These are phyloP conservation scores for Pseudorasbora parva DNA, from an alignment of 2,113 vertebrate genomes.

Conservation along the genomic window DNA sequence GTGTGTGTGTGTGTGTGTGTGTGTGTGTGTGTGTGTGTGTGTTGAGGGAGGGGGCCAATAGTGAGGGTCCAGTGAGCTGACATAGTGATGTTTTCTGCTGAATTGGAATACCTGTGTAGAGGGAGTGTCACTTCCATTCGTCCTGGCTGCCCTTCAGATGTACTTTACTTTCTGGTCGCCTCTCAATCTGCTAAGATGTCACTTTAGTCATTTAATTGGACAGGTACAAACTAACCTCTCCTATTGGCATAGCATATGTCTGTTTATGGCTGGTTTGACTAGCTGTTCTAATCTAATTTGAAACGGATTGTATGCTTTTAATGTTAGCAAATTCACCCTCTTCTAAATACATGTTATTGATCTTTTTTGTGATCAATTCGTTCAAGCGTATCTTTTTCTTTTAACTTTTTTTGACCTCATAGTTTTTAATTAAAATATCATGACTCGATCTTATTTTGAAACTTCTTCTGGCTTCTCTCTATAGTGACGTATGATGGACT, in stretches of 20 bases:
- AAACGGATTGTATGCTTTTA: no score
- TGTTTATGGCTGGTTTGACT: neutral
- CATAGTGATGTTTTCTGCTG: neutral
- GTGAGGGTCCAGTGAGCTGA: neutral
- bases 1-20: constrained; percentile 38
- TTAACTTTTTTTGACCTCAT: no score
- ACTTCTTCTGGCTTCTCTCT: no score
- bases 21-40: constrained; percentile 30
- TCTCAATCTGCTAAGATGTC: neutral
- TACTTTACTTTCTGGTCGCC: neutral
- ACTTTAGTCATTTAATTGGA: constrained; percentile 6
- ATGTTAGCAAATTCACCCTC: no score
- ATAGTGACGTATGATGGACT: no score
- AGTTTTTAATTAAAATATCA: no score
- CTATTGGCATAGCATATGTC: neutral
- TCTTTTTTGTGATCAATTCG: no score
- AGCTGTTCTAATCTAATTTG: neutral
- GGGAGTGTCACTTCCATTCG: neutral
- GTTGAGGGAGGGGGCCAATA: constrained; percentile 20
- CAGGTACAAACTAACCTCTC: neutral
- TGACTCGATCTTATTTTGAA: no score
- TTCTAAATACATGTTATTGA: no score
- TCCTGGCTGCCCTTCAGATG: constrained; percentile 27
- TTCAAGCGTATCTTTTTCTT: no score
- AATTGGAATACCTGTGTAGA: constrained; percentile 14